These are phyloP conservation scores for Phoenicopterus ruber DNA, from an alignment of 2,113 vertebrate genomes.

Conservation along the genomic window DNA sequence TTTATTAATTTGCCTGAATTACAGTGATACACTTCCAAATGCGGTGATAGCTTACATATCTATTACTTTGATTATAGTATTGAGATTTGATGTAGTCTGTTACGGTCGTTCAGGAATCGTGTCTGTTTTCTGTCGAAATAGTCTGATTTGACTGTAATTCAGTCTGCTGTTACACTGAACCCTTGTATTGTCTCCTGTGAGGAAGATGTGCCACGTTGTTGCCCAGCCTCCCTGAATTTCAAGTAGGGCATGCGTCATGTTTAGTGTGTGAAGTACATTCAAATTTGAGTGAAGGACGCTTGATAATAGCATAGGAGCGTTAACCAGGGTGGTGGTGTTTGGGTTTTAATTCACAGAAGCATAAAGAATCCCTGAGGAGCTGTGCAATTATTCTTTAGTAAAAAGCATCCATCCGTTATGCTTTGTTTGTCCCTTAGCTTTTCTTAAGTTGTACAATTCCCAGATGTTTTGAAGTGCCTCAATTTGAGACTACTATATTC, in stretches of 20 bases:
- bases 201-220: neutral
- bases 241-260: rapidly evolving
- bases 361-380: neutral
- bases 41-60: neutral
- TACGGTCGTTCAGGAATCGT: neutral
- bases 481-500: neutral
- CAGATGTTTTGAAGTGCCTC: neutral
- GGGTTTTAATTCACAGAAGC: neutral
- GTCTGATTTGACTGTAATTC: neutral
- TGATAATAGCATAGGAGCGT: neutral
- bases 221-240: neutral
- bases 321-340: neutral
- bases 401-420: neutral
- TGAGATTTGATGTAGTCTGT: neutral
- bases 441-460: neutral
- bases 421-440: neutral
- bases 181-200: neutral
- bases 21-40: neutral
- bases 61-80: neutral
- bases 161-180: neutral
- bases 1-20: neutral
- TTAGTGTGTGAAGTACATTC: neutral
- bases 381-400: neutral
- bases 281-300: neutral
- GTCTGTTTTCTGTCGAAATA: neutral